Base-by-base conservation (phyloP, 2,113 vertebrate species). In the Semnornis frantzii region DNA sequence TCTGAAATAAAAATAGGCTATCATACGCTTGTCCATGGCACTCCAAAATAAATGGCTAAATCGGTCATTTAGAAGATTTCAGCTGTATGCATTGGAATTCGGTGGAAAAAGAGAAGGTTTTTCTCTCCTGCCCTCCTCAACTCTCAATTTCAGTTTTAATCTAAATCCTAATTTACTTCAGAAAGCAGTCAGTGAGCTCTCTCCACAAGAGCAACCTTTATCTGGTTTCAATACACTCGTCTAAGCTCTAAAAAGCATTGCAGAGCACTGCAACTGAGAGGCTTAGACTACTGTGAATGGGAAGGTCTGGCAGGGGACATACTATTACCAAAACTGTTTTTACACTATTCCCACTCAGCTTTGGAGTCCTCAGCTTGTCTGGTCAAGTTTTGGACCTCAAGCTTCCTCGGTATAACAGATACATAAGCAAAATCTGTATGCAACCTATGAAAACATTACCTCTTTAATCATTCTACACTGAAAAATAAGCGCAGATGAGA, bases 1-100 rank as follows among this genome's bases (percentile, higher is more conserved):
- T 59, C 63, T 79, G 74, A 89, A 89, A 73, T 52, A 94, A 95
- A 93, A 93, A 90, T 46, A 96, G 74, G 12, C 42, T 84, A 72
- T 82, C 81, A 65, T 39, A 75, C 44, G 63, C 81, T 82, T 78
- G 39, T 54, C 55, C 68, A 31, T 1, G 4, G 20, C 94, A 82
- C 59, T 82, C 66, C 79, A 76, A 86, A 85, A 79, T n/a, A 52
- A 12, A n/a, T 2, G 15, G 78, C 55, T 79, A 79, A 87, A 85
- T 21, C 11, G 59, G 50, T 42, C 10, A 75, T 89, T 85, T 76
- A n/a, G 44, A 91, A 87, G 10, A 62, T 39, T 19, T 1, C 1
- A 87, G 24, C 18, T 76, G 12, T 0, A 1, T 18, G 27, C 12
- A 39, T 0, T 44, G 8, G 12, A 82, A 87, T 55, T 50, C 23